Conservation (phyloP, 35 echinoderm and acorn worm genomes). For the Apostichopus japonicus region DNA sequence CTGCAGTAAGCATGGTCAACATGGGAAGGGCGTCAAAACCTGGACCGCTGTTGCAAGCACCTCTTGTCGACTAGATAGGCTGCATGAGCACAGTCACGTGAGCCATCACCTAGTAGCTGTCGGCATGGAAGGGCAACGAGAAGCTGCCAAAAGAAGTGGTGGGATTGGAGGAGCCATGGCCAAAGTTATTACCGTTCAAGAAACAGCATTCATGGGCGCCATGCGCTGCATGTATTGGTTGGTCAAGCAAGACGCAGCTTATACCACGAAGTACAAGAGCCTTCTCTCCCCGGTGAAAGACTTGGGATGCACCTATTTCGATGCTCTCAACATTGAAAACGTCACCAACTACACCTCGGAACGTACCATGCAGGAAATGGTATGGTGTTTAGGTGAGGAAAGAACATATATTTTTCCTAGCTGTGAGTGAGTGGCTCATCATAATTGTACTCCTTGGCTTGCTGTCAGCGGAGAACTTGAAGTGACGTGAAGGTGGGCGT, state of each 20-base stretch:
- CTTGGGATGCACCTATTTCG: constrained; percentile 52
- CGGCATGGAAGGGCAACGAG: constrained; percentile 19
- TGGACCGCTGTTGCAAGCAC: not conserved
- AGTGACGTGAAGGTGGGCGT: too few species aligned
- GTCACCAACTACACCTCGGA: constrained; percentile 49
- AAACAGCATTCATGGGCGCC: constrained; percentile 32
- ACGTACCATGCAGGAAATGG: constrained; percentile 57
- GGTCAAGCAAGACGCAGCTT: constrained; percentile 19
- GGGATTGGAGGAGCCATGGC: constrained; percentile 16
- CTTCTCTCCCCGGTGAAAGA: constrained; percentile 33
- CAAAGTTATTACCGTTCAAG: constrained; percentile 17
- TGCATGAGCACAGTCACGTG: not conserved
- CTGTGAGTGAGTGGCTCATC: not conserved
- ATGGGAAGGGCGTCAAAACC: not conserved
- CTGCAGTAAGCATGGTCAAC: constrained; percentile 38
- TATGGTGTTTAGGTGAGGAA: constrained; percentile 49
- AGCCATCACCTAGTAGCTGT: constrained; percentile 10
- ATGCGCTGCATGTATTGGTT: constrained; percentile 27
- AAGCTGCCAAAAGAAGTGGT: constrained; percentile 29
- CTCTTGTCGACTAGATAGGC: not conserved
- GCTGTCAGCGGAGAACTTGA: too few species aligned
- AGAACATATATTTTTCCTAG: not conserved
- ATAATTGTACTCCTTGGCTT: not conserved
- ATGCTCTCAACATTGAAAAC: constrained; percentile 37
- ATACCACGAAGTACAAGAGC: constrained; percentile 23